Percentiles rank a stretch among this genome's conserved stretches.
These are phyloP conservation scores for Phenganax subtilis DNA, from an alignment of 92 coral and sea anemone species.

Conservation along the genomic window DNA sequence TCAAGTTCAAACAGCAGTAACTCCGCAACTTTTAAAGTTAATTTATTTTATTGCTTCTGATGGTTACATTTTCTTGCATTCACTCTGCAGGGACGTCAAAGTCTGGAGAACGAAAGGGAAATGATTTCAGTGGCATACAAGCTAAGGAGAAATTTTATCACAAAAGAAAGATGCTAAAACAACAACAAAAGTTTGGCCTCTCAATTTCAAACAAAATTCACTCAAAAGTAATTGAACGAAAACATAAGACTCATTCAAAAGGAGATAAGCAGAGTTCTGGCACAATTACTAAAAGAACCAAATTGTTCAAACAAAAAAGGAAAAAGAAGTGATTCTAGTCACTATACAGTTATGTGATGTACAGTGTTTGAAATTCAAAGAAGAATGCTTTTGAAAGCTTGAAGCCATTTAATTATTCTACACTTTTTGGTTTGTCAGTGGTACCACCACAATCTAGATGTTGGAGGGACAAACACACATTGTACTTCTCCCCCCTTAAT, in stretches of 20 bases:
- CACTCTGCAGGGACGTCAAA: slow-evolving; percentile 44
- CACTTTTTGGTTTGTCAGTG: no score
- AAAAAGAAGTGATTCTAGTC: no score
- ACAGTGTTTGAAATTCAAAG: no score
- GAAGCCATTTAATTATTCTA: no score
- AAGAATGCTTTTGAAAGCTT: no score
- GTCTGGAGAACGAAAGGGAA: slow-evolving; percentile 44
- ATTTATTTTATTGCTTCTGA: background rate
- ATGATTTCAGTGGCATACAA: slow-evolving; percentile 72
- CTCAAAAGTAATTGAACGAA: slow-evolving; percentile 36
- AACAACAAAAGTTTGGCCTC: slow-evolving; percentile 35
- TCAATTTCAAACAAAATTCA: slow-evolving; percentile 27
- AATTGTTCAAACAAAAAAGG: no score
- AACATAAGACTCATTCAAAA: slow-evolving; percentile 16
- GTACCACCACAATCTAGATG: no score
- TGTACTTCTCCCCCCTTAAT: no score
- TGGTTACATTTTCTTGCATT: background rate
- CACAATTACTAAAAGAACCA: background rate
- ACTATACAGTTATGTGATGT: no score
- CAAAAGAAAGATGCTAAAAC: slow-evolving; percentile 45
- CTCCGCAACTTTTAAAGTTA: background rate
- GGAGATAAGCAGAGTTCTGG: slow-evolving; percentile 11
- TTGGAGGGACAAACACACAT: no score
- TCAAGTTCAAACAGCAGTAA: slow-evolving; percentile 16
- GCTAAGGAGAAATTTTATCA: slow-evolving; percentile 57